These are phyloP conservation scores for Limnodromus scolopaceus DNA, from an alignment of 2,797 vertebrate genomes.

Conservation along the genomic window DNA sequence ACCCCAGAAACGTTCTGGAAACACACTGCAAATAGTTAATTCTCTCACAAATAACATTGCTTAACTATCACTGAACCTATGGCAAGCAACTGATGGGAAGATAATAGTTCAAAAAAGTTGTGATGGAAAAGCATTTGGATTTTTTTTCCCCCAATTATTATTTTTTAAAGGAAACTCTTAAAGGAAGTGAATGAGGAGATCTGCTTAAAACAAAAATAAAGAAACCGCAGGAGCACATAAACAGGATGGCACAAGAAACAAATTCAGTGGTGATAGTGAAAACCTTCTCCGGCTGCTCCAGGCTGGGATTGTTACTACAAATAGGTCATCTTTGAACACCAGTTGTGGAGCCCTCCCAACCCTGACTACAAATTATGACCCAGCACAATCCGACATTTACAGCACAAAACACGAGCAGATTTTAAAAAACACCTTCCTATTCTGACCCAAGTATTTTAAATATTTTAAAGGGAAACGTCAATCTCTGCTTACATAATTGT, in stretches of 20 bases:
- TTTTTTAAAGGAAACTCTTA: not conserved
- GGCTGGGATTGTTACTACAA: conserved; percentile 21
- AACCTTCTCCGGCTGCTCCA: not conserved
- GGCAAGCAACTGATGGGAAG: not conserved
- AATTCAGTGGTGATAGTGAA: not conserved
- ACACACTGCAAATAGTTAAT: not conserved
- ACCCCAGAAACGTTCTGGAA: not conserved
- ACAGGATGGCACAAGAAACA: not conserved
- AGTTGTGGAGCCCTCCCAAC: not conserved
- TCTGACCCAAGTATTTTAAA: not conserved
- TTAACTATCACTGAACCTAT: not conserved
- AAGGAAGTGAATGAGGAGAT: not conserved
- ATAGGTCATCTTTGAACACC: not conserved
- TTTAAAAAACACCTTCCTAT: not conserved
- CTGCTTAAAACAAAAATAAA: not conserved
- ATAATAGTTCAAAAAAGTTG: not conserved
- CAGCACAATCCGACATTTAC: not conserved
- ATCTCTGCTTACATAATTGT: not conserved
- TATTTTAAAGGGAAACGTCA: not conserved
- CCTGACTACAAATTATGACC: not conserved
- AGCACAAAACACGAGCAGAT: not conserved
- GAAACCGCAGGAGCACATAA: not conserved
- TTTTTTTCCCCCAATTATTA: not conserved
- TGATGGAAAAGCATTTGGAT: not conserved
- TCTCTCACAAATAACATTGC: not conserved